Percentiles rank a stretch among this genome's conserved stretches.
Conservation (phyloP, 53 echinoderm and acorn worm species). For the Luidia sarsii region DNA sequence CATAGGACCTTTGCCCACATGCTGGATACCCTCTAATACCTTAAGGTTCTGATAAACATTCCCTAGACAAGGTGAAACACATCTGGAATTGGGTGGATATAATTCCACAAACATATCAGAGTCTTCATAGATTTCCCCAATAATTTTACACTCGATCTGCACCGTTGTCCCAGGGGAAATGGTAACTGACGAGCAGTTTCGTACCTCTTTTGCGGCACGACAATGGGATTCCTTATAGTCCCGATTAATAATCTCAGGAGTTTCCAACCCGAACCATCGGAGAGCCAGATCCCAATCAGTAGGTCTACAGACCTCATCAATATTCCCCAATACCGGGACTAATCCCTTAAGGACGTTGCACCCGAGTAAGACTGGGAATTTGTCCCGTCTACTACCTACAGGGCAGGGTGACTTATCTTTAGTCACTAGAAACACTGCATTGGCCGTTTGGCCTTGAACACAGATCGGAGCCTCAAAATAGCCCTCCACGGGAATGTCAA, state of each 20-base stretch:
- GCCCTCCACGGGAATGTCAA: conserved; percentile 10
- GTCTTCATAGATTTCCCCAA: not conserved
- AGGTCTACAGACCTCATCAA: not conserved
- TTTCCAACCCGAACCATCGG: not conserved
- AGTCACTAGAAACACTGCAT: not conserved
- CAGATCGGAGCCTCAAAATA: conserved; percentile 8
- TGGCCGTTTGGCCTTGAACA: not conserved
- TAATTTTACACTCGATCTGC: not conserved
- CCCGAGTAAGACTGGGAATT: conserved; percentile 7
- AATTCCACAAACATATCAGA: too few relatives aligned
- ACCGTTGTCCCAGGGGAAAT: not conserved
- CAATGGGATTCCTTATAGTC: not conserved
- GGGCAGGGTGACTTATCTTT: not conserved
- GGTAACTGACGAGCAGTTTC: not conserved
- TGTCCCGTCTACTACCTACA: conserved; percentile 1
- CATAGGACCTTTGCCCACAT: not conserved
- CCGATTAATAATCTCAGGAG: not conserved
- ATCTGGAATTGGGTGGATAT: too few relatives aligned
- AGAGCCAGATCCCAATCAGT: conserved; percentile 8
- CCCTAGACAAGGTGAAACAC: not conserved
- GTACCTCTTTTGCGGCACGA: not conserved
- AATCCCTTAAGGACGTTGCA: not conserved
- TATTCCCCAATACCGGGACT: not conserved
- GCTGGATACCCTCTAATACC: conserved; percentile 15
- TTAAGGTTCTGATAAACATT: not conserved